Conservation (phyloP, 2,888 invertebrate species). For the Drosophila suboccidentalis region DNA sequence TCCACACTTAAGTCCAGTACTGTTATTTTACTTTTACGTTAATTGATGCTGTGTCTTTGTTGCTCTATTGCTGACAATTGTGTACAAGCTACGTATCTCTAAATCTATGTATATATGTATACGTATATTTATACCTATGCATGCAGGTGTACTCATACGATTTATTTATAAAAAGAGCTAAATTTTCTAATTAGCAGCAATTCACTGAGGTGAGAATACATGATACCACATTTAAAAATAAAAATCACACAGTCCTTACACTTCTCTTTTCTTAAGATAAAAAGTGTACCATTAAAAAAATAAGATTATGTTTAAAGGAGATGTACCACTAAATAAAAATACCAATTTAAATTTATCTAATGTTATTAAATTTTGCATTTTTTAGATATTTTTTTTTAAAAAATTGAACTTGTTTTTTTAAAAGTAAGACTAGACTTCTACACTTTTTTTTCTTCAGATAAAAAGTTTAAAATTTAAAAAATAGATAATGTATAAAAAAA, state of each 20-base stretch:
- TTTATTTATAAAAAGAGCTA: conserved; percentile 14
- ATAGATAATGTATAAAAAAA: too few species aligned
- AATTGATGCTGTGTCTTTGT: conserved; percentile 69
- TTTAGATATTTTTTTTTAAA: too few species aligned
- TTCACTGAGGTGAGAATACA: not conserved
- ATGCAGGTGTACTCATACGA: not conserved
- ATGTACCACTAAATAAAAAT: not conserved
- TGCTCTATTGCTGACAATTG: conserved; percentile 64
- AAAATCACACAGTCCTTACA: too few species aligned
- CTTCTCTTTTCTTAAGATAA: too few species aligned
- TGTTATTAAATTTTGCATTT: too few species aligned
- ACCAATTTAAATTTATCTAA: not conserved
- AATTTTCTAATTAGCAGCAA: conserved; percentile 8
- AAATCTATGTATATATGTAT: conserved; percentile 1
- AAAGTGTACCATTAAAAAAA: not conserved
- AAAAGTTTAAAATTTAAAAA: too few species aligned
- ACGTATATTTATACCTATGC: not conserved
- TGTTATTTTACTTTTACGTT: conserved; percentile 64
- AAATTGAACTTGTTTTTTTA: too few species aligned
- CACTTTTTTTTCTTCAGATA: too few species aligned
- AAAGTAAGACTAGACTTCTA: too few species aligned
- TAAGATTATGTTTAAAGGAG: too few species aligned
- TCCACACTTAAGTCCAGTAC: conserved; percentile 43
- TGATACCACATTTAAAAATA: not conserved
- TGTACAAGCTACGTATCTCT: conserved; percentile 26